Conservation (phyloP, 2,888 invertebrate genomes). For the Campopleginae sp. region DNA sequence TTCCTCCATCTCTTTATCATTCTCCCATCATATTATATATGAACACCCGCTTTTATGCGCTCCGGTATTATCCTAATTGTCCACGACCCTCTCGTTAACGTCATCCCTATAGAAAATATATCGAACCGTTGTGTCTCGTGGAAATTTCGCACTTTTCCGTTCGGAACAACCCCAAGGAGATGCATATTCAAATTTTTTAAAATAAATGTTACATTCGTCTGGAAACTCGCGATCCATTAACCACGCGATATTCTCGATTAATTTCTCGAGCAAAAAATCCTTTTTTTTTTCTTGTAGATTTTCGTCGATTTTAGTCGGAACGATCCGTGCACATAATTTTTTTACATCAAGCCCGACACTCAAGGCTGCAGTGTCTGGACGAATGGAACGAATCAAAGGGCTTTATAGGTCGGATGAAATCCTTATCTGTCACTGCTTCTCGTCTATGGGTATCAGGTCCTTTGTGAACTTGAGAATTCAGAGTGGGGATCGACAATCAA, state of each 20-base stretch:
- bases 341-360: background rate
- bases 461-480: slow-evolving; percentile 45
- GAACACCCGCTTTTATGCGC: slow-evolving; percentile 43
- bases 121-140: slow-evolving; percentile 6
- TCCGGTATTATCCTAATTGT: slow-evolving; percentile 50
- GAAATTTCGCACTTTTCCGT: background rate
- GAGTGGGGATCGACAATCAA: slow-evolving; percentile 13
- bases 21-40: slow-evolving; percentile 27
- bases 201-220: background rate
- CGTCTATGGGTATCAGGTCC: background rate
- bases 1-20: slow-evolving; percentile 30
- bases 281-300: background rate
- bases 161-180: background rate
- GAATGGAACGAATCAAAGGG: background rate
- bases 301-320: background rate
- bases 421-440: background rate
- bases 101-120: slow-evolving; percentile 23
- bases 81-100: slow-evolving; percentile 40
- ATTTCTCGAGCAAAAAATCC: background rate
- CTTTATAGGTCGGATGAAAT: background rate
- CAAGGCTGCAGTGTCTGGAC: background rate
- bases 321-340: background rate
- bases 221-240: background rate
- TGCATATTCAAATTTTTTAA: background rate
- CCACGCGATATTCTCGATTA: background rate